phyloP scores from a whole-genome alignment of 2,888 invertebrate genomes.

The Tenodera sinensis region DNA sequence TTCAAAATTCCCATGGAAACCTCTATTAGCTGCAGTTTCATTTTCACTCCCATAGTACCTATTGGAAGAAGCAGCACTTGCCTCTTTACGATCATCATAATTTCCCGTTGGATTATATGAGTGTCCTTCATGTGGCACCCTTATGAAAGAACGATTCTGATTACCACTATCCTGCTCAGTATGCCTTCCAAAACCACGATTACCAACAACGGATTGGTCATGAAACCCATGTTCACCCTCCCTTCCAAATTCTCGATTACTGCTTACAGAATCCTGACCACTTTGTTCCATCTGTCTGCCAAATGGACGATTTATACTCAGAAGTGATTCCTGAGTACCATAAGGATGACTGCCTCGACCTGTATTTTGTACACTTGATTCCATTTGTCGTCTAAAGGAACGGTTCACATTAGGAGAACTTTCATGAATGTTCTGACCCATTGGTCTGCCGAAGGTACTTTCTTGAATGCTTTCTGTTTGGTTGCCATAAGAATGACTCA shows the following conservation, averaged over 20 bases:
- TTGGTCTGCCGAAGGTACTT: neutral
- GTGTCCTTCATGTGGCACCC: neutral
- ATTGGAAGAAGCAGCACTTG: neutral
- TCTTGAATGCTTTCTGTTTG: neutral
- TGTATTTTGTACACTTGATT: neutral
- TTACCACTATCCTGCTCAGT: neutral
- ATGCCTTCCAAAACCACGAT: neutral
- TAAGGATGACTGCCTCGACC: neutral
- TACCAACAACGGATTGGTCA: neutral
- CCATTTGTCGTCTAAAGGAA: slow-evolving; percentile 8
- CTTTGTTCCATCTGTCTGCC: slow-evolving; percentile 4
- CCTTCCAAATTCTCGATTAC: neutral
- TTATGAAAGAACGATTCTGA: neutral
- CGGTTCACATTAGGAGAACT: neutral
- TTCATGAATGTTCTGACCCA: neutral
- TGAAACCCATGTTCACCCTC: neutral
- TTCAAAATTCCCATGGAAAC: neutral
- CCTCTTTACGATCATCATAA: slow-evolving; percentile 3
- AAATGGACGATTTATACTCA: neutral
- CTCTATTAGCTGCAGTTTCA: neutral
- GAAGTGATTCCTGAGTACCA: neutral
- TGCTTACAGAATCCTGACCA: neutral
- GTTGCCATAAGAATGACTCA: neutral
- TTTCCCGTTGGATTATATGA: neutral
- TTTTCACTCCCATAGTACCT: neutral